A percentile compares a stretch with the other conserved stretches of the same genome.
phyloP scores from a whole-genome alignment of 2,888 invertebrate genomes.

The Drosophila merina region DNA sequence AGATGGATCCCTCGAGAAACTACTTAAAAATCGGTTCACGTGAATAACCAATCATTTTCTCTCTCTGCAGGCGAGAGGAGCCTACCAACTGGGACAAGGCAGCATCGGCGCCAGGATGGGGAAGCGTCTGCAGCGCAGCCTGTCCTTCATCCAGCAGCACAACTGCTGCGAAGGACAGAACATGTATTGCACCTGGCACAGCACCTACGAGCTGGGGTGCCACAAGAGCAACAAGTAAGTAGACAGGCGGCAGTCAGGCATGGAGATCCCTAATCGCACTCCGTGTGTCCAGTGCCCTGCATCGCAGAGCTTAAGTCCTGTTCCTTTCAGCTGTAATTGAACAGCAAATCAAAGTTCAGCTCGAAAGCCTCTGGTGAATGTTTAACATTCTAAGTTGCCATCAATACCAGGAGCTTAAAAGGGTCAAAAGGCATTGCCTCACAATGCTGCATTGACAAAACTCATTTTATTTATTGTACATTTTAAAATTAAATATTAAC shows the following conservation, averaged over 20 bases:
- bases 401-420: slow-evolving; percentile 14
- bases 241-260: not conserved
- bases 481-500: not conserved
- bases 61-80: slow-evolving; percentile 33
- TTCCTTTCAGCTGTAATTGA: slow-evolving; percentile 1
- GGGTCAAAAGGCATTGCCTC: not conserved
- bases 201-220: slow-evolving; percentile 76
- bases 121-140: slow-evolving; percentile 82
- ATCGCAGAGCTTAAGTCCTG: slow-evolving; percentile 5
- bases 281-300: slow-evolving; percentile 14
- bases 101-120: slow-evolving; percentile 81
- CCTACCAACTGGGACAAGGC: slow-evolving; percentile 78
- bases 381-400: slow-evolving; percentile 10
- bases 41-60: not conserved
- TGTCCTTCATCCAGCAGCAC: slow-evolving; percentile 83
- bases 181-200: slow-evolving; percentile 78
- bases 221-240: slow-evolving; percentile 66
- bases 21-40: too few relatives aligned
- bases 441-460: not conserved
- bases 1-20: too few relatives aligned
- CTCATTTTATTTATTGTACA: slow-evolving; percentile 2
- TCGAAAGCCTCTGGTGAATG: not conserved
- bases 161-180: slow-evolving; percentile 77
- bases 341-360: slow-evolving; percentile 34
- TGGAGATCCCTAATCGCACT: slow-evolving; percentile 10